These are phyloP conservation scores for Leptoclinus maculatus DNA, from an alignment of 2,797 vertebrate species.

Conservation along the genomic window DNA sequence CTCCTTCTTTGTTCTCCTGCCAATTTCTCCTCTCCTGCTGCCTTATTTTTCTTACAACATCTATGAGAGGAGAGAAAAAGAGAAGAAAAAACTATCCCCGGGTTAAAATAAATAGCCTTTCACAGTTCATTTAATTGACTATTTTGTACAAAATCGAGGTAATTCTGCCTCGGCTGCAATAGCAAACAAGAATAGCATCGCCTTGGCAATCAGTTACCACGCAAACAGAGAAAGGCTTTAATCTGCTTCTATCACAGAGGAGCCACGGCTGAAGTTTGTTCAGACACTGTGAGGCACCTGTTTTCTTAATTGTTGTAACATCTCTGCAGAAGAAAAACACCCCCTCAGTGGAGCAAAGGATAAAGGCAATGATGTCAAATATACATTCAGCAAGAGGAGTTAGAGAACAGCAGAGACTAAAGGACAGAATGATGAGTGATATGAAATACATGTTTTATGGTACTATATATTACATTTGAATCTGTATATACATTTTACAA, in stretches of 20 bases:
- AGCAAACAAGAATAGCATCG: conserved; percentile 85
- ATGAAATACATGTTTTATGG: background rate
- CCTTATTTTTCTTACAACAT: conserved; percentile 67
- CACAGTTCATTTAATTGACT: conserved; percentile 90
- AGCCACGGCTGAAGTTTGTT: conserved; percentile 70
- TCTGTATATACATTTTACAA: background rate
- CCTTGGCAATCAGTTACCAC: conserved; percentile 76
- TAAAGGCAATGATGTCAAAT: conserved; percentile 26
- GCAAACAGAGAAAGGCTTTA: conserved; percentile 73
- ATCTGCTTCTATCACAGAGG: conserved; percentile 73
- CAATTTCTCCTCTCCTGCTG: conserved; percentile 72
- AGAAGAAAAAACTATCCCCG: conserved; percentile 82
- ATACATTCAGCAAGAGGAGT: conserved; percentile 34
- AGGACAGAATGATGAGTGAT: background rate
- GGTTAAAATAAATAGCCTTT: conserved; percentile 90
- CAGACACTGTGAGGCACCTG: conserved; percentile 62
- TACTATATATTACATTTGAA: background rate
- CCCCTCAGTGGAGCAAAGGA: conserved; percentile 18
- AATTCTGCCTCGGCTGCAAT: conserved; percentile 81
- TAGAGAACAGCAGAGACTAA: background rate
- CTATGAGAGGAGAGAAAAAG: conserved; percentile 72
- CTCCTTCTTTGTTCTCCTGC: conserved; percentile 84
- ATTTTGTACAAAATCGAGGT: conserved; percentile 87
- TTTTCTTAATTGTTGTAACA: conserved; percentile 60
- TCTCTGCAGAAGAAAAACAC: conserved; percentile 44